Evolutionary conservation across 1,140 invertebrate species (phyloP).

Genomic region (Atta texana): DNA sequence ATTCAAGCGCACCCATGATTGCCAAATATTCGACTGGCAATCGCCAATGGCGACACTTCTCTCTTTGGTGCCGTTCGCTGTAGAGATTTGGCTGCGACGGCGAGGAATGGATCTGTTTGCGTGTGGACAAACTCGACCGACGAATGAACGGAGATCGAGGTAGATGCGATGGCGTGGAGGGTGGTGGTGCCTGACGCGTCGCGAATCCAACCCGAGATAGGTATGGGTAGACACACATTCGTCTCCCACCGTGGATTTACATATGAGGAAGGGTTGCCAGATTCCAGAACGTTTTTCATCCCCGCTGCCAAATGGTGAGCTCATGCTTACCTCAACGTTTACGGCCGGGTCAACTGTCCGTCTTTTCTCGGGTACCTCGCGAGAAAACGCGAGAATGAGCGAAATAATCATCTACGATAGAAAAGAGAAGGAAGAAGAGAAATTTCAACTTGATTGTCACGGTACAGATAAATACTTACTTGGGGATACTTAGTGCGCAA

Average conservation of each 20-base stretch:
- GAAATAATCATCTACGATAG: not conserved
- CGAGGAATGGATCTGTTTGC: conserved; percentile 61
- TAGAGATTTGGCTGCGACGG: conserved; percentile 39
- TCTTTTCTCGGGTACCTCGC: not conserved
- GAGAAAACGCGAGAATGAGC: conserved; percentile 13
- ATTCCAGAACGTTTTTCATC: conserved; percentile 64
- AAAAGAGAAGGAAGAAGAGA: not conserved
- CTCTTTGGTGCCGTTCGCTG: conserved; percentile 42
- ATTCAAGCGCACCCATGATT: conserved; percentile 18
- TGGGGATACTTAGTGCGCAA: not conserved
- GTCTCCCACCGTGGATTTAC: conserved; percentile 59
- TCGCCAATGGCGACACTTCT: conserved; percentile 63
- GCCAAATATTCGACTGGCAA: conserved; percentile 67
- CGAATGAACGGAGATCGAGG: conserved; percentile 46
- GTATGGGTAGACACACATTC: conserved; percentile 50
- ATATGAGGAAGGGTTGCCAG: conserved; percentile 52
- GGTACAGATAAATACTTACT: not conserved
- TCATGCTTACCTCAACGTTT: conserved; percentile 37
- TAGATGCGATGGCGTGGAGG: not conserved
- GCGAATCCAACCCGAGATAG: conserved; percentile 48
- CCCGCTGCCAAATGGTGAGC: conserved; percentile 28
- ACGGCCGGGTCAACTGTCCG: conserved; percentile 16
- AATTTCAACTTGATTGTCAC: conserved; percentile 45
- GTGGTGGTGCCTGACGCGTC: conserved; percentile 31
- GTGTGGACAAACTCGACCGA: conserved; percentile 9